phyloP scores from a whole-genome alignment of 1,140 invertebrate genomes.

The Heliconius himera region DNA sequence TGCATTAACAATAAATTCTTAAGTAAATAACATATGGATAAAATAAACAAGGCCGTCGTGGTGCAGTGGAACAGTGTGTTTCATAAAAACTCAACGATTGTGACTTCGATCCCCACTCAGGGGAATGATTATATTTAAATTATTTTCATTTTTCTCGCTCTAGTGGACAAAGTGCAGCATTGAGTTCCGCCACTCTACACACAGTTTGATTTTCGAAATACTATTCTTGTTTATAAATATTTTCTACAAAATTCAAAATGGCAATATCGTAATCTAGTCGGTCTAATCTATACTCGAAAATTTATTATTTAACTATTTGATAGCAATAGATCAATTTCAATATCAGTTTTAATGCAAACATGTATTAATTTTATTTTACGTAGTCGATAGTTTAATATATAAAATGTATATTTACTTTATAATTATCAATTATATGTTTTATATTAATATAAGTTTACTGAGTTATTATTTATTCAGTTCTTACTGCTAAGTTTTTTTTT shows the following conservation, averaged over 20 bases:
- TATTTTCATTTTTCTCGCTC: too few relatives aligned
- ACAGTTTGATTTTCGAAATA: background rate
- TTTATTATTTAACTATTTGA: background rate
- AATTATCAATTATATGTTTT: background rate
- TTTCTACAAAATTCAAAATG: background rate
- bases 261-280: conserved; percentile 23
- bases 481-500: background rate
- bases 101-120: background rate
- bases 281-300: background rate
- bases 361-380: background rate
- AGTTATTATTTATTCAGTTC: background rate
- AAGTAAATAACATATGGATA: too few relatives aligned
- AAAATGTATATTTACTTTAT: too few relatives aligned
- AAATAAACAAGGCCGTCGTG: too few relatives aligned
- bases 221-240: too few relatives aligned
- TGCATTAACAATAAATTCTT: too few relatives aligned
- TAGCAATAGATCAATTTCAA: background rate
- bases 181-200: too few relatives aligned
- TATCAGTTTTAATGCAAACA: background rate
- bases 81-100: background rate
- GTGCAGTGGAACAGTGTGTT: too few relatives aligned
- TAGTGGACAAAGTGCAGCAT: too few relatives aligned
- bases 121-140: too few relatives aligned
- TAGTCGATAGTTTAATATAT: background rate
- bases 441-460: background rate